Percentiles rank a stretch among this genome's conserved stretches.
phyloP scores from a whole-genome alignment of 1,140 invertebrate genomes.

The Stegodyphus mimosarum region DNA sequence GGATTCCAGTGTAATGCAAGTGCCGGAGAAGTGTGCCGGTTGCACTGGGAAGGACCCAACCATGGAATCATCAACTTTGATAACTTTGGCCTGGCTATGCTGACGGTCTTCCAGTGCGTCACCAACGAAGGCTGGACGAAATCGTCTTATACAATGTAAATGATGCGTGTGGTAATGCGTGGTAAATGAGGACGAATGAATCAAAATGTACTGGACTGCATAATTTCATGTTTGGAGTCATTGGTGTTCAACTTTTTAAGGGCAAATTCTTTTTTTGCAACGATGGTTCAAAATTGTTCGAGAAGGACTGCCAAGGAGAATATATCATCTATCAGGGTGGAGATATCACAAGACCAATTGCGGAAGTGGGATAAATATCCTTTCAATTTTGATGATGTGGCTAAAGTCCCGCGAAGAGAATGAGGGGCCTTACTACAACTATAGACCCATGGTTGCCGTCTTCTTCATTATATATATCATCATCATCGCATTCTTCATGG shows the following conservation, averaged over 20 bases:
- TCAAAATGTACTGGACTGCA: too few relatives aligned
- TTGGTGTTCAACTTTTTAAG: too few relatives aligned
- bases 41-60: slow-evolving; percentile 92
- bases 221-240: too few relatives aligned
- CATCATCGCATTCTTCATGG: slow-evolving; percentile 99
- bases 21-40: slow-evolving; percentile 72
- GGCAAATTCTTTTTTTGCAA: slow-evolving; percentile 90
- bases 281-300: slow-evolving; percentile 88
- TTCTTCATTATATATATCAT: slow-evolving; percentile 99
- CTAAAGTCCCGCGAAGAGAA: slow-evolving; percentile 96
- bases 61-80: slow-evolving; percentile 98
- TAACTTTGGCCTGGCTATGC: slow-evolving; percentile 98
- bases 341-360: slow-evolving; percentile 82
- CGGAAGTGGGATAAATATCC: slow-evolving; percentile 85
- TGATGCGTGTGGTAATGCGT: slow-evolving; percentile 87
- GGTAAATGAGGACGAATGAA: slow-evolving; percentile 84
- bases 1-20: slow-evolving; percentile 77
- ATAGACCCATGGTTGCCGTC: slow-evolving; percentile 94
- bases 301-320: slow-evolving; percentile 86
- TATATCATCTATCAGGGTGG: slow-evolving; percentile 89
- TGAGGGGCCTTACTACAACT: slow-evolving; percentile 96
- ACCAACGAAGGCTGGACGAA: slow-evolving; percentile 76
- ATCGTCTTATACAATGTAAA: slow-evolving; percentile 74
- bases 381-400: slow-evolving; percentile 98
- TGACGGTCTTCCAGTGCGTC: slow-evolving; percentile 85